These are phyloP conservation scores for Hypomecis atomaria DNA, from an alignment of 2,888 invertebrate species.

Conservation along the genomic window DNA sequence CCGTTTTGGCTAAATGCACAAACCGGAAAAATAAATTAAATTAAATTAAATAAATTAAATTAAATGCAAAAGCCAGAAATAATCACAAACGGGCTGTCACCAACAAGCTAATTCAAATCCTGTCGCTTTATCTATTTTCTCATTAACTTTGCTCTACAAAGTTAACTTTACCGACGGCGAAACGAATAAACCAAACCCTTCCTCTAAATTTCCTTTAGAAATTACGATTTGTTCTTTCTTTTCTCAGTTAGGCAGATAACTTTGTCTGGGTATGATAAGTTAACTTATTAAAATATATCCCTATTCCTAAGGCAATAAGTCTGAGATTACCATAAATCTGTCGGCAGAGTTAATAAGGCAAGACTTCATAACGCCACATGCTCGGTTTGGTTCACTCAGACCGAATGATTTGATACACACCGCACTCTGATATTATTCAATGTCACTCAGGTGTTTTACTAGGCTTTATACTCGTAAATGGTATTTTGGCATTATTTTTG, in stretches of 20 bases:
- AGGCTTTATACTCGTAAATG: no score
- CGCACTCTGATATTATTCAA: neutral
- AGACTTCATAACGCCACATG: constrained; percentile 10
- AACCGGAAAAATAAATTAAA: no score
- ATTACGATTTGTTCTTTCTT: neutral
- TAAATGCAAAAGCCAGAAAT: constrained; percentile 17
- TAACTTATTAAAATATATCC: constrained; percentile 33
- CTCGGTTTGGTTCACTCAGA: constrained; percentile 16
- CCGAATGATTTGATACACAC: constrained; percentile 16
- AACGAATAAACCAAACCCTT: neutral
- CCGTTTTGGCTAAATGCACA: constrained; percentile 2
- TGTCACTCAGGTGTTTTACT: neutral
- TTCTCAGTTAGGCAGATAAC: neutral
- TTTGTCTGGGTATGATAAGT: constrained; percentile 13
- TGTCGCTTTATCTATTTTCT: constrained; percentile 11
- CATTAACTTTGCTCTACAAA: neutral
- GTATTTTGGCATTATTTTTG: no score
- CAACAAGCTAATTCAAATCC: constrained; percentile 9
- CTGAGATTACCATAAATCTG: constrained; percentile 63
- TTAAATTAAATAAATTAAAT: no score
- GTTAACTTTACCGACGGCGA: neutral
- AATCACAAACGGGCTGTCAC: constrained; percentile 6
- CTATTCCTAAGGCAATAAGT: constrained; percentile 58
- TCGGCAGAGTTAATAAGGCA: constrained; percentile 56
- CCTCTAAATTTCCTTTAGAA: neutral